Conservation (phyloP, 2,113 vertebrate genomes). For the Hydrochoerus hydrochaeris region DNA sequence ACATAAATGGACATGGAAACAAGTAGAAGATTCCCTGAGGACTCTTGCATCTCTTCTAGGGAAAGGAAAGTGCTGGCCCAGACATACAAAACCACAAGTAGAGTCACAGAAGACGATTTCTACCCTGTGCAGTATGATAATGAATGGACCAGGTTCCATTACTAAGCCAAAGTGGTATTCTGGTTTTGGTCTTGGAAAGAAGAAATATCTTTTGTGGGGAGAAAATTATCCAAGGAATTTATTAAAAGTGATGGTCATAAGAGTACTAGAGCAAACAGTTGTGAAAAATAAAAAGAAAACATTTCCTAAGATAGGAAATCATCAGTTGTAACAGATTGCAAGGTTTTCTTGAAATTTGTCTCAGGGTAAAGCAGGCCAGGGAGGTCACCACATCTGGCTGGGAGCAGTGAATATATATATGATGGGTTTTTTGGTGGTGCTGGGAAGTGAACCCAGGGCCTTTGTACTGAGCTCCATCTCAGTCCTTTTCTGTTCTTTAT, state of each 20-base stretch:
- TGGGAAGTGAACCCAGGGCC: background rate
- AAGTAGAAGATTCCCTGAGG: background rate
- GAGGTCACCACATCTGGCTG: too few relatives aligned
- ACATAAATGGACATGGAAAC: background rate
- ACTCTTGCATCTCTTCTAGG: background rate
- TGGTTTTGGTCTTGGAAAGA: background rate
- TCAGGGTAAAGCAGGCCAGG: background rate
- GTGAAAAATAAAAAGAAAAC: background rate
- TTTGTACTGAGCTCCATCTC: background rate
- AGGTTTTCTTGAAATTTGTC: background rate
- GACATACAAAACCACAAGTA: background rate
- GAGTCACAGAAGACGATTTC: background rate
- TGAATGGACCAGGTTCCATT: background rate
- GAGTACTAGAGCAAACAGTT: background rate
- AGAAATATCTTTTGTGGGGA: background rate
- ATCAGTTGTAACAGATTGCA: background rate
- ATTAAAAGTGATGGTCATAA: background rate
- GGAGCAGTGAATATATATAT: background rate
- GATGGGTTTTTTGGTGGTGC: background rate
- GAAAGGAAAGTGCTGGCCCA: fast-evolving
- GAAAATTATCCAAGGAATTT: background rate
- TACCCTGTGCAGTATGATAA: fast-evolving
- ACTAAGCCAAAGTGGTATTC: background rate
- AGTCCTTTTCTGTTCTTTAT: background rate
- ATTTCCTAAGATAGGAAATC: background rate